Evolutionary conservation across 1,140 invertebrate species (phyloP).

Genomic region (Uloborus diversus): DNA sequence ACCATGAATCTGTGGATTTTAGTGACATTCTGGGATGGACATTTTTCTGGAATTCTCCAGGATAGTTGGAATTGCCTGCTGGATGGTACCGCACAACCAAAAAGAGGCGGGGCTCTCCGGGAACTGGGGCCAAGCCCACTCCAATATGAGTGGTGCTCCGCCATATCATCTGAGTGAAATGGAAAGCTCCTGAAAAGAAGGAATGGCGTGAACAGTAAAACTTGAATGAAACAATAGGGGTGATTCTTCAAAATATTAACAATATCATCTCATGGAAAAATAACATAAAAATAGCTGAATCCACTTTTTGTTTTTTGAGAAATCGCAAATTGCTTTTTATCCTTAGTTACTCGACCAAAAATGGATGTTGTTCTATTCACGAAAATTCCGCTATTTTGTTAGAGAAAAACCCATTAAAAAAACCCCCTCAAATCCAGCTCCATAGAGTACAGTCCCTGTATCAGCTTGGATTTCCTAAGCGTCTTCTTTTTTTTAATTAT

Average conservation of each 20-base stretch:
- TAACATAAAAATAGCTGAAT: background rate
- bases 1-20: background rate
- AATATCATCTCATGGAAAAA: background rate
- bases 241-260: background rate
- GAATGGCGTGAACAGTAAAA: background rate
- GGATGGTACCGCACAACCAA: conserved; percentile 38
- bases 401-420: no score
- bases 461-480: no score
- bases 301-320: background rate
- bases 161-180: conserved; percentile 42
- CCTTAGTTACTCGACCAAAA: no score
- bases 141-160: conserved; percentile 19
- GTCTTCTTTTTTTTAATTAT: no score
- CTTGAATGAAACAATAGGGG: background rate
- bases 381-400: no score
- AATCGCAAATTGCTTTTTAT: background rate
- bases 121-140: conserved; percentile 28
- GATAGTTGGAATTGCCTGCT: conserved; percentile 28
- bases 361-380: no score
- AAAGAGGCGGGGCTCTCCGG: conserved; percentile 16
- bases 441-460: no score
- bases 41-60: conserved; percentile 44
- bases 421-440: no score
- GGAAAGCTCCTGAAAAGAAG: conserved; percentile 26
- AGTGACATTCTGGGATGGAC: conserved; percentile 15